Percentiles rank a stretch among this genome's conserved stretches.
Conservation (phyloP, 2,113 vertebrate genomes). For the Xerus inauris region DNA sequence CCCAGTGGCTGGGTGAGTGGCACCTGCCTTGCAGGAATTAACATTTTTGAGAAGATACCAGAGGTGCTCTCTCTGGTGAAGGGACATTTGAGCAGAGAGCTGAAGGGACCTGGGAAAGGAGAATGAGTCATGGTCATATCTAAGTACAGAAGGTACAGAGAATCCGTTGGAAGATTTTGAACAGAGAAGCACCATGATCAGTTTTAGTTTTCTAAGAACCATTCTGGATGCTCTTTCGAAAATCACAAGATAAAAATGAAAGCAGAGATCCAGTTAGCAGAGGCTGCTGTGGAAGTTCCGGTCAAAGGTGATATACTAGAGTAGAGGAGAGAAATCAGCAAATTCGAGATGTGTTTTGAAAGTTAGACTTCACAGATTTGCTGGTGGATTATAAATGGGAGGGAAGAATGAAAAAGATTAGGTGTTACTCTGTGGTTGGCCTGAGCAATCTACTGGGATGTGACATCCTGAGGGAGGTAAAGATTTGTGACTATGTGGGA, state of each 20-base stretch:
- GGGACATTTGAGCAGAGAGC: neutral
- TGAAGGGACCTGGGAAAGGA: neutral
- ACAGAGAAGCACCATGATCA: neutral
- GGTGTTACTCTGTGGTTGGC: neutral
- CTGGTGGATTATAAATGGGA: neutral
- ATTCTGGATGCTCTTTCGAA: neutral
- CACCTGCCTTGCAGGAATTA: too few relatives aligned
- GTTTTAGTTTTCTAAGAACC: neutral
- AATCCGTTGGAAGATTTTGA: neutral
- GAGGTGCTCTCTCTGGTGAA: neutral
- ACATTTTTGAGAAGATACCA: neutral
- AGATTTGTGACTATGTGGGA: neutral
- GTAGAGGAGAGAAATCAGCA: neutral
- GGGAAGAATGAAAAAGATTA: neutral
- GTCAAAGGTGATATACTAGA: neutral
- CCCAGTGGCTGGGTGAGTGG: too few relatives aligned
- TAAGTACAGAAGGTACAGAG: neutral
- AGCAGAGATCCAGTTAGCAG: neutral
- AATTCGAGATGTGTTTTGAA: neutral
- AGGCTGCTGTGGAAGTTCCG: neutral
- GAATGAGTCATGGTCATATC: neutral
- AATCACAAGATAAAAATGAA: neutral
- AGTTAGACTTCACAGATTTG: neutral
- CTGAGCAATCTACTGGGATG: neutral
- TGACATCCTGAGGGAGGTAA: neutral